These are phyloP conservation scores for Scartelaos histophorus DNA, from an alignment of 2,113 vertebrate species.

Conservation along the genomic window DNA sequence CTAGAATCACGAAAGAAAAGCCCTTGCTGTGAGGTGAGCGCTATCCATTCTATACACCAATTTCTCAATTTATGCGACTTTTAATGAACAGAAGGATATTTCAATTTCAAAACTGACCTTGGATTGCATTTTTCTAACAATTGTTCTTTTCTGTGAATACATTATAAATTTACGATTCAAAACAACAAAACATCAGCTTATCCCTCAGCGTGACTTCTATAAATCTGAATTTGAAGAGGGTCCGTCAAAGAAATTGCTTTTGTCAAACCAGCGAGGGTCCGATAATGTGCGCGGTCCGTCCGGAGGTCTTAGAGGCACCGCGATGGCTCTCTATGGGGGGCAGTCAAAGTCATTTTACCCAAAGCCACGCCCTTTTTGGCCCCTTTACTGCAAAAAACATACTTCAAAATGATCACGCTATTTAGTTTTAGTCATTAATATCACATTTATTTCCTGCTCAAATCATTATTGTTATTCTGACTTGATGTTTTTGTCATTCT, in stretches of 20 bases:
- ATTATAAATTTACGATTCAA: neutral
- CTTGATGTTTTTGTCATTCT: neutral
- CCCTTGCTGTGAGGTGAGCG: too few species aligned
- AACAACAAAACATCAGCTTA: slow-evolving; percentile 21
- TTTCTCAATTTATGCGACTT: neutral
- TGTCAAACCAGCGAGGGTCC: slow-evolving; percentile 24
- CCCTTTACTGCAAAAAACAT: neutral
- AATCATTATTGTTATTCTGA: neutral
- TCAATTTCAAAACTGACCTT: neutral
- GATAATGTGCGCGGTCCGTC: slow-evolving; percentile 32
- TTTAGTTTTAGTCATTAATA: neutral
- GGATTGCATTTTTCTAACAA: neutral
- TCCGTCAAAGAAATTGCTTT: slow-evolving; percentile 22
- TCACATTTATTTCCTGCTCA: neutral
- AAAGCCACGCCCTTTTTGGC: neutral
- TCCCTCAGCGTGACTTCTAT: slow-evolving; percentile 11
- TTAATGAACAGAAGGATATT: neutral
- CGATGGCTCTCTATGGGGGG: slow-evolving; percentile 40
- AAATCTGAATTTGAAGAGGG: slow-evolving; percentile 30
- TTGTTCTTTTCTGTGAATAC: neutral
- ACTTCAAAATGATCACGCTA: neutral
- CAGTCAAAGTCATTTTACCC: slow-evolving; percentile 63
- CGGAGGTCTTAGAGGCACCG: slow-evolving; percentile 19
- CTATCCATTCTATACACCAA: neutral
- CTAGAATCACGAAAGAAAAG: too few species aligned